A percentile compares a stretch with the other conserved stretches of the same genome.
These are phyloP conservation scores for Aeoliscus strigatus DNA, from an alignment of 2,797 vertebrate species.

Conservation along the genomic window DNA sequence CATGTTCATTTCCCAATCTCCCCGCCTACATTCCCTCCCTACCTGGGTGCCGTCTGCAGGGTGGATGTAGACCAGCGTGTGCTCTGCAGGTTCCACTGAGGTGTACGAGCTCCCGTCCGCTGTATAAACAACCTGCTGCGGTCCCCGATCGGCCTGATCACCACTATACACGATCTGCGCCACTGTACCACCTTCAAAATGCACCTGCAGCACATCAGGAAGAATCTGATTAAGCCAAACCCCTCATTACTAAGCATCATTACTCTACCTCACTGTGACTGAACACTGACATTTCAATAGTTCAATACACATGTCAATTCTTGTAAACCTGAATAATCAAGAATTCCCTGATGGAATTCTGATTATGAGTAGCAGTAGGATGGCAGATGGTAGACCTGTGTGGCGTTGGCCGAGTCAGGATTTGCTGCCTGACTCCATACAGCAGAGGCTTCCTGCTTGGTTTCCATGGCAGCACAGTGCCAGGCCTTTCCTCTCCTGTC, in stretches of 20 bases:
- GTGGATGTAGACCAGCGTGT: slow-evolving; percentile 97
- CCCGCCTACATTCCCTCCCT: too few relatives aligned
- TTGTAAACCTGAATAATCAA: too few relatives aligned
- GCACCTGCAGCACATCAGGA: slow-evolving; percentile 81
- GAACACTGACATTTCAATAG: too few relatives aligned
- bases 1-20: too few relatives aligned
- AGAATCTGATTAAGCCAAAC: too few relatives aligned
- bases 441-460: slow-evolving; percentile 73
- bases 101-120: slow-evolving; percentile 92
- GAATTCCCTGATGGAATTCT: too few relatives aligned
- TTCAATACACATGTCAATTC: too few relatives aligned
- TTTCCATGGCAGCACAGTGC: slow-evolving; percentile 70
- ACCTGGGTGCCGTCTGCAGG: slow-evolving; percentile 93
- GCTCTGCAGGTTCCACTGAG: slow-evolving; percentile 92
- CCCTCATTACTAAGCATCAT: too few relatives aligned
- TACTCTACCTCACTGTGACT: too few relatives aligned
- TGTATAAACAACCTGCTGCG: slow-evolving; percentile 94
- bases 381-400: slow-evolving; percentile 70
- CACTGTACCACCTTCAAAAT: slow-evolving; percentile 87
- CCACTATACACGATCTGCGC: slow-evolving; percentile 95
- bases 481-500: slow-evolving; percentile 36
- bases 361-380: too few relatives aligned
- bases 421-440: slow-evolving; percentile 72
- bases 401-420: slow-evolving; percentile 57
- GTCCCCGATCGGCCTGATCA: slow-evolving; percentile 82